A percentile compares a stretch with the other conserved stretches of the same genome.
Conservation (phyloP, 2,113 vertebrate species). For the Monopterus albus region DNA sequence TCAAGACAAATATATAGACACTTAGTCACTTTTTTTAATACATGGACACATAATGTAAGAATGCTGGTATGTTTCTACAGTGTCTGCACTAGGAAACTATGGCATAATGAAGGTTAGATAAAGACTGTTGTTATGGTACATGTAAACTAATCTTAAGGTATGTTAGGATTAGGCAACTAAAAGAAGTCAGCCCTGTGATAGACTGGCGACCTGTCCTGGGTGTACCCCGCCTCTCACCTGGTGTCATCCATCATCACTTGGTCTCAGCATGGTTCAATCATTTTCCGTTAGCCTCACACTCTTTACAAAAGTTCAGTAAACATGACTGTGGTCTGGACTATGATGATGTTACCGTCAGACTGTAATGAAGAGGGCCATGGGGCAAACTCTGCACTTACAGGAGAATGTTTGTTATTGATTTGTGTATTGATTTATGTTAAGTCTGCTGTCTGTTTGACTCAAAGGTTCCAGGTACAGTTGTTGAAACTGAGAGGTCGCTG, state of each 20-base stretch:
- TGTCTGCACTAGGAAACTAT: too few species aligned
- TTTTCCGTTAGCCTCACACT: neutral
- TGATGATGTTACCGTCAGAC: neutral
- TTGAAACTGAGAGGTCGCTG: neutral
- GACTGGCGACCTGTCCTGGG: too few species aligned
- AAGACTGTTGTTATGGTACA: too few species aligned
- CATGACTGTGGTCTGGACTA: neutral
- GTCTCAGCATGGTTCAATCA: neutral
- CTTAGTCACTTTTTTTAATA: too few species aligned
- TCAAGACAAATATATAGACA: neutral
- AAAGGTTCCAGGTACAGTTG: neutral
- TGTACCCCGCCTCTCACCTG: too few species aligned
- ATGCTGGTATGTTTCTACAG: too few species aligned
- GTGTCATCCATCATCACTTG: neutral
- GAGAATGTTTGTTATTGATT: conserved; percentile 12
- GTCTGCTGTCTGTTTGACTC: neutral
- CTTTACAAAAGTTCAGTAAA: neutral
- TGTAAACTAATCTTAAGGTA: too few species aligned
- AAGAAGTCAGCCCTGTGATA: too few species aligned
- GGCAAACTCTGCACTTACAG: neutral
- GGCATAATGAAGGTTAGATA: too few species aligned
- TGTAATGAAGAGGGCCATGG: neutral
- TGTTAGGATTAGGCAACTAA: too few species aligned
- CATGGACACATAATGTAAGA: too few species aligned
- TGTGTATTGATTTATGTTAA: conserved; percentile 36